Base-by-base conservation (phyloP, 1,140 invertebrate species). In the Anadara kagoshimensis region DNA sequence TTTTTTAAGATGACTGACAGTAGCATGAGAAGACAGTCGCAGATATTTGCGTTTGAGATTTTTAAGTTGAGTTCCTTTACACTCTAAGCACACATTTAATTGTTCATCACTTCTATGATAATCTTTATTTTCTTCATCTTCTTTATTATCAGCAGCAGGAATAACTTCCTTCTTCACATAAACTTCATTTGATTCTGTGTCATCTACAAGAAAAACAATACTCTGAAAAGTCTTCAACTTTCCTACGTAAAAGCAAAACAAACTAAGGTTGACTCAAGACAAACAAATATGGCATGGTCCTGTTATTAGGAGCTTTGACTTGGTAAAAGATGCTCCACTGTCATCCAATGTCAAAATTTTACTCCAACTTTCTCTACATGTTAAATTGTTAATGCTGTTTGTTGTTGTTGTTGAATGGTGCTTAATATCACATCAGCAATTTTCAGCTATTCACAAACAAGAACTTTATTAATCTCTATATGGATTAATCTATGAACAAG, bases 1-100 rank as follows among this genome's bases (percentile, higher is more conserved):
- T 89, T 99, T 99, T 89, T 99, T 98, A 12, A 99, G 91, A 88
- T 98, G 97, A 58, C 96, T 97, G 80, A 98, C 97, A 16, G 97
- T 99, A 10, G 97, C 96, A 89, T 98, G 96, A 18, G 96, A 95
- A 11, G 97, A 99, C 88, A 96, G 96, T 80, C 97, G 92, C 75
- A 99, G 95, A 87, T 96, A 98, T 85, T 95, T 93, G 29, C 85
- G 69, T 73, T 89, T 84, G 51, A 90, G 80, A 63, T 80, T 78
- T 70, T 84, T 83, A 51, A 89, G 67, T 70, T 82, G 68, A 53
- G 73, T 73, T 51, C 82, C 79, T 65, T 81, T 69, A 57, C 86
- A 85, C 71, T 88, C 86, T 36, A 89, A 76, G 75, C 83, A 88
- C 7, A 89, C 75, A 67, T 88, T 88, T 4, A 89, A 83, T 92